Base-by-base conservation (phyloP, 1,140 invertebrate genomes). In the Eubasilissa regina region DNA sequence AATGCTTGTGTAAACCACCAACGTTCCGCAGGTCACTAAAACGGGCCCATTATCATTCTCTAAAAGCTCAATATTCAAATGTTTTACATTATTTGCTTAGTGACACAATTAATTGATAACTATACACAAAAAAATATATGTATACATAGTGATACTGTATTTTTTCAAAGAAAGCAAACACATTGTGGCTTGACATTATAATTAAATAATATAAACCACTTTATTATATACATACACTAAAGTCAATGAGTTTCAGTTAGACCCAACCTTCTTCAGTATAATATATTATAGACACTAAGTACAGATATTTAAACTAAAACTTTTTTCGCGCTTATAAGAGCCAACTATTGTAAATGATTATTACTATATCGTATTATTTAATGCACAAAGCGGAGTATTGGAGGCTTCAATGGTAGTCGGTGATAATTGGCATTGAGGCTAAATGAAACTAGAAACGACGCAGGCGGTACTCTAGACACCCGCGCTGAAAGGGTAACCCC, bases 341-440 rank as follows among this genome's bases (percentile, higher is more conserved):
- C 48, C 48, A 8, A 13, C 11, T 51, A 51, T 1, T 51, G 25
- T 3, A 35, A 66, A 45, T 47, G 62, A 43, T 15, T 4, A 13
- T 72, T 17, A 53, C 12, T 12, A 47, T 47, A 74, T 56, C 15
- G 70, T 43, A 58, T 35, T 3, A 35, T 74, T 72, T 53, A 53
- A 70, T 70, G 68, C 68, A 72, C 68, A 72, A 15, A 64, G 19
- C 19, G 48, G 68, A 45, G 48, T 72, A 72, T 72, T 53, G 68
- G 68, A 19, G 68, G 68, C 68, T 48, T n/a, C n/a, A n/a, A n/a
- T n/a, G 21, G 68, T 13, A 72, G 45, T 12, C 47, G 60, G 45
- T 21, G 53, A 78, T 78, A 78, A 78, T 78, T 78, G 76, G 76
- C 64, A 56, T 44, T 72, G 58, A 70, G 58, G 64, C 76, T 47